phyloP scores from a whole-genome alignment of 1,140 invertebrate species.

The Pseudomyrmex sp. region DNA sequence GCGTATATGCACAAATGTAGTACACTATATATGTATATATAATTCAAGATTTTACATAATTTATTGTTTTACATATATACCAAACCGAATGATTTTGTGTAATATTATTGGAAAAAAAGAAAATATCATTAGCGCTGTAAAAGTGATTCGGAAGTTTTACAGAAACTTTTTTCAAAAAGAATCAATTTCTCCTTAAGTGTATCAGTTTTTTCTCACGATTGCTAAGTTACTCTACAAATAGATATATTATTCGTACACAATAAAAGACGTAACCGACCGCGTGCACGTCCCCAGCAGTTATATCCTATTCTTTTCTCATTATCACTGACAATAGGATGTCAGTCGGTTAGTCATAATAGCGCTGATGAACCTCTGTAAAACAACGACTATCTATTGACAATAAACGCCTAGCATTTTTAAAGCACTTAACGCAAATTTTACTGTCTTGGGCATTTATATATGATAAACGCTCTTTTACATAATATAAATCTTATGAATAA shows the following conservation, averaged over 20 bases:
- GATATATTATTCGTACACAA: not conserved
- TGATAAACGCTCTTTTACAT: no score
- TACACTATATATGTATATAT: constrained; percentile 40
- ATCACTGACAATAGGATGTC: constrained; percentile 50
- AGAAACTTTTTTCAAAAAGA: not conserved
- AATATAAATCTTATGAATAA: not conserved
- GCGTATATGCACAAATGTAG: constrained; percentile 29
- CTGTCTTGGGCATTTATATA: not conserved
- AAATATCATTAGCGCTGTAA: not conserved
- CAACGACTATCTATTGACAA: constrained; percentile 48
- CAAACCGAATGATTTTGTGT: constrained; percentile 9
- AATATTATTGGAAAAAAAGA: constrained; percentile 12
- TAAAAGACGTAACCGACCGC: not conserved
- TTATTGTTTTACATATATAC: not conserved
- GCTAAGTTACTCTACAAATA: no score
- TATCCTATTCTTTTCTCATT: constrained; percentile 19
- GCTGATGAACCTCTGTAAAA: constrained; percentile 49
- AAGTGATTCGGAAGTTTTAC: constrained; percentile 23
- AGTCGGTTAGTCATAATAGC: constrained; percentile 39
- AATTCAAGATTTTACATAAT: not conserved
- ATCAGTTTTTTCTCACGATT: no score
- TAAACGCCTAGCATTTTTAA: constrained; percentile 26
- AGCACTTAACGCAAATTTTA: constrained; percentile 12
- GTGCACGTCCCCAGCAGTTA: not conserved
- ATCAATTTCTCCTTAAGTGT: no score